Evolutionary conservation across 2,113 vertebrate species (phyloP), one percentile per base, ranked within the genome.

Genomic region (Xiphias gladius): DNA sequence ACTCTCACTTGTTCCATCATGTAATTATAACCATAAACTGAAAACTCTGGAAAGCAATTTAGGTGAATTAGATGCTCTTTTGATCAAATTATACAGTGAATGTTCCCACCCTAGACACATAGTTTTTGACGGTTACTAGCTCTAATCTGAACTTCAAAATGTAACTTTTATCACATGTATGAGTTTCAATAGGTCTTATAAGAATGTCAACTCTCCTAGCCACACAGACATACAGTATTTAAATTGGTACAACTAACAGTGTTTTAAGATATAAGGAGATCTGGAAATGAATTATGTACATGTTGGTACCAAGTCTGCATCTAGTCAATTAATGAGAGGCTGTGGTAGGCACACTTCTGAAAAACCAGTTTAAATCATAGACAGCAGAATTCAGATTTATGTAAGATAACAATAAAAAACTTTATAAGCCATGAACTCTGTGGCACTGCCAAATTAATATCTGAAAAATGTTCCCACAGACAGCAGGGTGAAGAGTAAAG

Each of bases 21-120:
- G 13, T 22, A 46, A 72, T 75, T 66, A 50, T 24, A 71, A 35
- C 1, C 58, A 67, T 19, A 26, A 50, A 55, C 19, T 63, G n/a
- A 37, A 57, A 57, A 54, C 50, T 79, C 41, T 20, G 35, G 67
- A 77, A 63, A 79, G 59, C 67, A 83, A 69, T 87, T 84, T 22
- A 41, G 22, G 77, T 64, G 16, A 28, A 85, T 86, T 80, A 59
- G 19, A 64, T 66, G 11, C 30, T 73, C 61, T 67, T 86, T 81
- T 76, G 70, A 89, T 92, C 73, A 88, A 22, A 83, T 43, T 14
- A 59, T 8, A 64, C 24, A 48, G 20, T 54, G 30, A 71, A 24
- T n/a, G 58, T 76, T 75, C 13, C 20, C 22, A 30, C 13, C 3
- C 3, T 41, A 39, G 28, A 64, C 26, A 43, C 46, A 35, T 12